These are phyloP conservation scores for Keiferia lycopersicella DNA, from an alignment of 2,888 invertebrate species.

Conservation along the genomic window DNA sequence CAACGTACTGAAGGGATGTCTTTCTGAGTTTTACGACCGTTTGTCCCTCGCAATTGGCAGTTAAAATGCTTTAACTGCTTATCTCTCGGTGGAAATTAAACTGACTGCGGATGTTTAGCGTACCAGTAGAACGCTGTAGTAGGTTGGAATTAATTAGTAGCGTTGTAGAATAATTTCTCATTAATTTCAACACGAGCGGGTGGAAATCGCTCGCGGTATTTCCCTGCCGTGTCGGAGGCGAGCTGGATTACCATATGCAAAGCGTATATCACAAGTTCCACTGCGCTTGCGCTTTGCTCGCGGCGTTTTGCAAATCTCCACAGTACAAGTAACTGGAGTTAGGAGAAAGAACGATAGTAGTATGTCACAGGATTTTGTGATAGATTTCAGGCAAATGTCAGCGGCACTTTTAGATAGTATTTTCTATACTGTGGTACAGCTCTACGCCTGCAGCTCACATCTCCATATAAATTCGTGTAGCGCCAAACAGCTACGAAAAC, in stretches of 20 bases:
- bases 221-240: conserved; percentile 55
- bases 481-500: conserved; percentile 14
- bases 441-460: background rate
- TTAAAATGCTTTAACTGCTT: conserved; percentile 64
- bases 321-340: no score
- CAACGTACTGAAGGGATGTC: conserved; percentile 2
- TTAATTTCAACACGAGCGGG: conserved; percentile 46
- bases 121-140: conserved; percentile 9
- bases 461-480: conserved; percentile 4
- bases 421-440: background rate
- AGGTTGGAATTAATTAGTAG: conserved; percentile 45
- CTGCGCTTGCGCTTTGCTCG: conserved; percentile 19
- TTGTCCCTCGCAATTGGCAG: conserved; percentile 58
- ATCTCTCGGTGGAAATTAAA: conserved; percentile 53
- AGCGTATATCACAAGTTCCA: conserved; percentile 39
- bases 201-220: conserved; percentile 52
- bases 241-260: conserved; percentile 57
- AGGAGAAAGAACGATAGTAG: no score
- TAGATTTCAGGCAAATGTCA: no score
- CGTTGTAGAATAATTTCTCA: conserved; percentile 48
- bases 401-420: no score
- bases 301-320: background rate
- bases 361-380: no score
- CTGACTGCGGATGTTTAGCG: conserved; percentile 49
- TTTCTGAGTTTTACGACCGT: conserved; percentile 61